Base-by-base conservation (phyloP, 2,888 invertebrate species). In the Patella pellucida region DNA sequence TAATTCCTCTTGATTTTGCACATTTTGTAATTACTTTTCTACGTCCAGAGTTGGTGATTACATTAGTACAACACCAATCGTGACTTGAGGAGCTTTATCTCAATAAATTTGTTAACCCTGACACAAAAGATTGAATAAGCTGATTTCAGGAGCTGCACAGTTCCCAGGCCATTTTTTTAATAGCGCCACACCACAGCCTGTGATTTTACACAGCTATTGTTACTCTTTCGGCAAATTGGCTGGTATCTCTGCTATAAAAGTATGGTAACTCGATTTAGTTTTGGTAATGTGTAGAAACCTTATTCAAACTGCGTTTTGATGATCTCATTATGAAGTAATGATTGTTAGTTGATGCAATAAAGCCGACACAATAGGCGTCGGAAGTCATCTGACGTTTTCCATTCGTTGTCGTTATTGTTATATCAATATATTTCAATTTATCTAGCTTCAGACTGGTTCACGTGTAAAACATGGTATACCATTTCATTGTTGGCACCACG, bases 41-140 rank as follows among this genome's bases (percentile, higher is more conserved):
- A 62, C 62, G 3, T 62, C 23, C 23, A 23, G 62, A 23, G 12
- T 19, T 15, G 62, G 19, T 62, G 62, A 62, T 62, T 62, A 62
- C 19, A 23, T 62, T 62, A 62, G 62, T 23, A 62, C 62, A 62
- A 23, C 19, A 62, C 19, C 62, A 62, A 62, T 23, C 23, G 19
- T 62, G 62, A 62, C 62, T 23, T 62, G 62, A 62, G 62, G 23
- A 23, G 19, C 23, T 19, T 23, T 23, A 62, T 62, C 23, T 62
- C 62, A 62, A 62, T 62, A 62, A 62, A 23, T 62, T 23, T 23
- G 62, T 62, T 62, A 62, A 62, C 62, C 23, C 62, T 62, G 62
- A 62, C 62, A 62, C 23, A 19, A 41, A 41, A 41, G 41, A 41
- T 41, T 41, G 41, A 41, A 41, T 41, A 41, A 41, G 41, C 41